A percentile compares a stretch with the other conserved stretches of the same genome.
phyloP scores from a whole-genome alignment of 2,113 vertebrate species.

The Cnemophilus loriae region DNA sequence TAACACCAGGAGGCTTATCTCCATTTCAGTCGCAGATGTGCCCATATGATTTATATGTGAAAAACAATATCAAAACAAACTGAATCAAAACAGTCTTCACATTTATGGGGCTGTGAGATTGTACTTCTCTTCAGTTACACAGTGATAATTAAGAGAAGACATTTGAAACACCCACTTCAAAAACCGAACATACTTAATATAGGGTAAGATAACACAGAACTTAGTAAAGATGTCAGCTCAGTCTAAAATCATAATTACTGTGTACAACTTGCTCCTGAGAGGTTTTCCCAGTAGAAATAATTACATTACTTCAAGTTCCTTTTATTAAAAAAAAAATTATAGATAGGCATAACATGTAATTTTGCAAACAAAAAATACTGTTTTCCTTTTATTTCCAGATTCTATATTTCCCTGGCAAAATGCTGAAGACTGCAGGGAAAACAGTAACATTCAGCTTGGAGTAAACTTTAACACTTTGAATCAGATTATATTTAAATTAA shows the following conservation, averaged over 20 bases:
- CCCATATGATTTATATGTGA: conserved; percentile 60
- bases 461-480: conserved; percentile 44
- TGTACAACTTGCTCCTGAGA: conserved; percentile 53
- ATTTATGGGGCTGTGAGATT: conserved; percentile 43
- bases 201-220: conserved; percentile 63
- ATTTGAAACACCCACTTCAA: conserved; percentile 72
- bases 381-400: conserved; percentile 57
- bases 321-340: conserved; percentile 61
- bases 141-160: conserved; percentile 71
- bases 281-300: conserved; percentile 61
- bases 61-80: conserved; percentile 67
- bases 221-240: conserved; percentile 63
- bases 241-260: conserved; percentile 72
- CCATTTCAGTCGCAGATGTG: conserved; percentile 23
- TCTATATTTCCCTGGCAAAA: conserved; percentile 55
- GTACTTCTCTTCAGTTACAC: conserved; percentile 51
- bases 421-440: conserved; percentile 46
- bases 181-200: conserved; percentile 61
- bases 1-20: conserved; percentile 27
- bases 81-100: conserved; percentile 49
- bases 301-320: conserved; percentile 59
- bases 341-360: conserved; percentile 63
- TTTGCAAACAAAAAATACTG: conserved; percentile 59
- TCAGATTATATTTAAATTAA: conserved; percentile 64
- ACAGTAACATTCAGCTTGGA: conserved; percentile 5